Evolutionary conservation across 2,888 invertebrate genomes (phyloP).

Genomic region (Yponomeuta cagnagella): DNA sequence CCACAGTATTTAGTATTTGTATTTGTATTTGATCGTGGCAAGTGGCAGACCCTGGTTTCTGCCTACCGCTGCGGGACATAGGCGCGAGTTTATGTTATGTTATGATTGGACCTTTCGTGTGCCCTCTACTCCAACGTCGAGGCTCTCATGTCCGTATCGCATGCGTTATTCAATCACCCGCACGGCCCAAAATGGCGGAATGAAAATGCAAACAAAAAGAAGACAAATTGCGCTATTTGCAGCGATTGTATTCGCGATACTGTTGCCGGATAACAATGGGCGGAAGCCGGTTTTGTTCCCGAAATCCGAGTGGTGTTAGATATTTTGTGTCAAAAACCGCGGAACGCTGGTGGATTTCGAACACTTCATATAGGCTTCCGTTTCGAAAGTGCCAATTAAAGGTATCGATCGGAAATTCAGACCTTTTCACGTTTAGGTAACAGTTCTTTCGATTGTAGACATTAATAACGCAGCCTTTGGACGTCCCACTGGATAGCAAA

Average conservation of each 20-base stretch:
- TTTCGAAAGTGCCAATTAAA: no score
- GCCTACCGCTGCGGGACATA: no score
- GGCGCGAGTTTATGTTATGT: no score
- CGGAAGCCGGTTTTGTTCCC: background rate
- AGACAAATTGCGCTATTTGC: conserved; percentile 62
- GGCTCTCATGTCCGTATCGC: background rate
- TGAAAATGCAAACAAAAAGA: conserved; percentile 39
- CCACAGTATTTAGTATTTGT: no score
- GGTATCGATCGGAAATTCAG: no score
- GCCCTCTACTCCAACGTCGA: background rate
- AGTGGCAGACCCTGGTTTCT: no score
- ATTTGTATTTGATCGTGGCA: no score
- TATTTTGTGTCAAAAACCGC: background rate
- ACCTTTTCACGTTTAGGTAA: no score
- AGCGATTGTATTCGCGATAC: conserved; percentile 52
- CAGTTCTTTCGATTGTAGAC: no score
- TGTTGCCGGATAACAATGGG: conserved; percentile 24
- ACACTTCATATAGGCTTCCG: no score
- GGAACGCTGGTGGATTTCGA: background rate
- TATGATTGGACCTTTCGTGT: background rate
- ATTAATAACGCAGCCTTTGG: no score
- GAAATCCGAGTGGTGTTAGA: background rate
- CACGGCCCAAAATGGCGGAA: background rate
- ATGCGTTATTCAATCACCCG: background rate
- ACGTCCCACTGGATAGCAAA: no score